These are phyloP conservation scores for Macrosteles quadrilineatus DNA, from an alignment of 1,140 invertebrate species.

Conservation along the genomic window DNA sequence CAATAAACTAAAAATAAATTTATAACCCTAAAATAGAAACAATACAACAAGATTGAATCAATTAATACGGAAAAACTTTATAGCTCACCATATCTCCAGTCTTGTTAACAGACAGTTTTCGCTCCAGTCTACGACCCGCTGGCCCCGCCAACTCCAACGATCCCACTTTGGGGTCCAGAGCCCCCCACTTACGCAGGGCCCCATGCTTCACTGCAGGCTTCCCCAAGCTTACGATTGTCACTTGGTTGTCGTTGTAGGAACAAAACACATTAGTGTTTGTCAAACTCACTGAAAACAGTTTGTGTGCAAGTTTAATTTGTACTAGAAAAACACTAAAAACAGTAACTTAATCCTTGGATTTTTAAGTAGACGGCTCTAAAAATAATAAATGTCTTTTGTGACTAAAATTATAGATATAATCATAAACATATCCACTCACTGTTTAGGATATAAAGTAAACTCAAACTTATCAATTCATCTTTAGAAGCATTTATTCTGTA, in stretches of 20 bases:
- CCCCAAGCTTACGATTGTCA: slow-evolving; percentile 65
- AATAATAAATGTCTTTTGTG: no score
- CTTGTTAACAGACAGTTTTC: slow-evolving; percentile 63
- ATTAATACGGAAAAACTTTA: no score
- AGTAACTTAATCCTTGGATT: no score
- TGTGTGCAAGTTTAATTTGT: slow-evolving; percentile 28
- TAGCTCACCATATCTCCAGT: slow-evolving; percentile 62
- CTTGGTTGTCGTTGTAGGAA: slow-evolving; percentile 66
- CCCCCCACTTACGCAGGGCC: slow-evolving; percentile 59
- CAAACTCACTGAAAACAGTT: slow-evolving; percentile 58
- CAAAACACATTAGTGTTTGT: slow-evolving; percentile 65
- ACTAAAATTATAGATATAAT: no score
- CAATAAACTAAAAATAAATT: no score
- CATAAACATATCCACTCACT: no score
- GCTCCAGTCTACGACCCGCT: slow-evolving; percentile 63
- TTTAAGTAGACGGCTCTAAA: no score
- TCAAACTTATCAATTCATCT: no score
- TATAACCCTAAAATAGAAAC: no score
- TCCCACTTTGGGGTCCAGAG: slow-evolving; percentile 63
- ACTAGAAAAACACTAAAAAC: slow-evolving; percentile 18
- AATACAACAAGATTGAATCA: no score
- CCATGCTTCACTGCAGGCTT: slow-evolving; percentile 57
- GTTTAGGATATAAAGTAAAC: no score
- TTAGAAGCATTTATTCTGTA: no score
- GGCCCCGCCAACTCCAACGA: slow-evolving; percentile 60